Conservation (phyloP, 2,113 vertebrate genomes). For the Pelusios castaneus region DNA sequence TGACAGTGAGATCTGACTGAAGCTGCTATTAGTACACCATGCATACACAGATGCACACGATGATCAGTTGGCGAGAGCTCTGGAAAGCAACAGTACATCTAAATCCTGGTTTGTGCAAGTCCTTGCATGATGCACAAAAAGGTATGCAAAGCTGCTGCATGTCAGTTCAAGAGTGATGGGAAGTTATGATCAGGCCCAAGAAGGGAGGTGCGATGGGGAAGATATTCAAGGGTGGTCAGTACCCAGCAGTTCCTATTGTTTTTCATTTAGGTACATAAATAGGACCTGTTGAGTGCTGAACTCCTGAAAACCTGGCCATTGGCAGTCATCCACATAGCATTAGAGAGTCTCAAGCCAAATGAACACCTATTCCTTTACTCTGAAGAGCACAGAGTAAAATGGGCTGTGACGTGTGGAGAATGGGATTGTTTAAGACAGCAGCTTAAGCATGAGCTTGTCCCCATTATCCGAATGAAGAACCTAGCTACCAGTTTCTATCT, state of each 20-base stretch:
- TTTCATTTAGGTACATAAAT: fast-evolving
- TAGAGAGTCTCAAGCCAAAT: not conserved
- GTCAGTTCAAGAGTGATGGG: not conserved
- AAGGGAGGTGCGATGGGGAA: not conserved
- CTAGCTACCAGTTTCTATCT: not conserved
- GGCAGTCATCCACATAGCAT: not conserved
- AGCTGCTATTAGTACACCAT: not conserved
- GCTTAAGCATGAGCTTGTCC: not conserved
- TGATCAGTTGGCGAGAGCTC: not conserved
- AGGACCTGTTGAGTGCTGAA: not conserved
- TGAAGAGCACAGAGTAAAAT: not conserved
- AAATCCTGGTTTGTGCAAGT: not conserved
- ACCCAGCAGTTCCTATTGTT: not conserved
- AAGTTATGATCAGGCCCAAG: not conserved
- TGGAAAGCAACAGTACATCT: not conserved
- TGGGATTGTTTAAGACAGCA: not conserved
- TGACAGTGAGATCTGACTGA: not conserved
- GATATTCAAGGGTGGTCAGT: not conserved
- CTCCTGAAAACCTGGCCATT: not conserved
- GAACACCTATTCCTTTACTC: not conserved
- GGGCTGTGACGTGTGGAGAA: fast-evolving
- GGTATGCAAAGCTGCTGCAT: fast-evolving
- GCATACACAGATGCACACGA: not conserved
- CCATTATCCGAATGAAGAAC: fast-evolving
- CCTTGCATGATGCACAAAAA: not conserved